Percentiles rank a stretch among this genome's conserved stretches.
These are phyloP conservation scores for Eumerus sabulonum DNA, from an alignment of 2,888 invertebrate species.

Conservation along the genomic window DNA sequence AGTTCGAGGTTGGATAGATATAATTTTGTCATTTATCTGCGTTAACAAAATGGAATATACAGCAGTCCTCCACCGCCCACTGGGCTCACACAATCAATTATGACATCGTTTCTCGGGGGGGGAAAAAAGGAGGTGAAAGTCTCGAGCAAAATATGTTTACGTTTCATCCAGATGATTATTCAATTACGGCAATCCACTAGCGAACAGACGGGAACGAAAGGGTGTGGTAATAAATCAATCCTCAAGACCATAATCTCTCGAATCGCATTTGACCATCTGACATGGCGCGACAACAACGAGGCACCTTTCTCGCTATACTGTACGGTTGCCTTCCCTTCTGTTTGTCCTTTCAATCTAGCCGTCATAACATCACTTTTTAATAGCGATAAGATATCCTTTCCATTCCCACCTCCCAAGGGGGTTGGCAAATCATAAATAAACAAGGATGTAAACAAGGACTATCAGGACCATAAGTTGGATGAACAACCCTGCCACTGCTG, in stretches of 20 bases:
- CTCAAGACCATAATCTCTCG: conserved; percentile 51
- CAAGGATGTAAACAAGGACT: conserved; percentile 67
- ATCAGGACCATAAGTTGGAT: conserved; percentile 50
- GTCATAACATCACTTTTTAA: conserved; percentile 69
- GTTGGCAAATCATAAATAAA: conserved; percentile 63
- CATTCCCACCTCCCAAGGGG: conserved; percentile 50
- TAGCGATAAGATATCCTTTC: conserved; percentile 48
- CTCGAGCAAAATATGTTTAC: conserved; percentile 39
- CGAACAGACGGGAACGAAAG: conserved; percentile 61
- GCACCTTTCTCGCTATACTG: conserved; percentile 14
- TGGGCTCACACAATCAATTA: conserved; percentile 63
- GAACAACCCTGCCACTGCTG: conserved; percentile 27
- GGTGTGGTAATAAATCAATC: conserved; percentile 58
- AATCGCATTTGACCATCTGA: conserved; percentile 67
- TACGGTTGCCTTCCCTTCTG: conserved; percentile 2
- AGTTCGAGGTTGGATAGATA: conserved; percentile 22
- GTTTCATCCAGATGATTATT: conserved; percentile 67
- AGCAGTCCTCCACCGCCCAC: conserved; percentile 43
- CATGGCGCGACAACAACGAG: conserved; percentile 11
- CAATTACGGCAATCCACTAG: conserved; percentile 55
- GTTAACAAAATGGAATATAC: conserved; percentile 62
- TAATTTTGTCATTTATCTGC: conserved; percentile 68
- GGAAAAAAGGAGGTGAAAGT: conserved; percentile 10
- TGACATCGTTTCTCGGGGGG: conserved; percentile 47
- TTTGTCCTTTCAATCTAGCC: neutral